Evolutionary conservation across 2,113 vertebrate genomes (phyloP), one percentile per base, ranked within the genome.

Genomic region (Pongo pygmaeus): DNA sequence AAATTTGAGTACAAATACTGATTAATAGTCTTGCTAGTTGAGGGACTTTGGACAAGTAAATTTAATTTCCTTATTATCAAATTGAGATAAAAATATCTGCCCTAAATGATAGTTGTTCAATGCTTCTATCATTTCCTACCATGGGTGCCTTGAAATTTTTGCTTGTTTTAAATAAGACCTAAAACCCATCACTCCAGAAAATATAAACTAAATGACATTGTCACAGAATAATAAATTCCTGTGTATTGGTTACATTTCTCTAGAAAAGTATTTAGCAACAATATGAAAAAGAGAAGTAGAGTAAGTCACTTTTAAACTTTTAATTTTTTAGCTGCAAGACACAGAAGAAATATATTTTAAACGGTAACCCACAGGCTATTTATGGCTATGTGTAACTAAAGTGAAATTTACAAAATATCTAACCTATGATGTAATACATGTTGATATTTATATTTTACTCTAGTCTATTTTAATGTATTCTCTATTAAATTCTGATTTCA

Each of bases 361-460:
- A 84, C 91, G 23, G 43, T 48, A 83, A 88, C 43, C 32, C 3
- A 55, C 9, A 32, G 46, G 22, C 35, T n/a, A 91, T 69, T 48
- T 67, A 88, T 64, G 14, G n/a, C 46, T 78, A 48, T 84, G 5
- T 48, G 50, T 23, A 94, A 72, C 48, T 84, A 72, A 61, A 94
- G 64, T 91, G 38, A 94, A 89, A 83, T 84, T 78, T 72, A 88
- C 14, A 92, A 83, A 94, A 87, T 22, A 87, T 22, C 35, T 91
- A 90, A 67, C 32, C 16, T 79, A 38, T 61, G 50, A 64, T 55
- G 25, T 48, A 74, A 88, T 61, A 84, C 3, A 46, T 35, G 70
- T 35, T 74, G 27, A 91, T 43, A 50, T 69, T 86, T 91, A 57
- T 75, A 86, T 59, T 83, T 35, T 81, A 46, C 20, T 91, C 1